Evolutionary conservation across 2,113 vertebrate genomes (phyloP), one percentile per base, ranked within the genome.

Genomic region (Aspidoscelis tigris): DNA sequence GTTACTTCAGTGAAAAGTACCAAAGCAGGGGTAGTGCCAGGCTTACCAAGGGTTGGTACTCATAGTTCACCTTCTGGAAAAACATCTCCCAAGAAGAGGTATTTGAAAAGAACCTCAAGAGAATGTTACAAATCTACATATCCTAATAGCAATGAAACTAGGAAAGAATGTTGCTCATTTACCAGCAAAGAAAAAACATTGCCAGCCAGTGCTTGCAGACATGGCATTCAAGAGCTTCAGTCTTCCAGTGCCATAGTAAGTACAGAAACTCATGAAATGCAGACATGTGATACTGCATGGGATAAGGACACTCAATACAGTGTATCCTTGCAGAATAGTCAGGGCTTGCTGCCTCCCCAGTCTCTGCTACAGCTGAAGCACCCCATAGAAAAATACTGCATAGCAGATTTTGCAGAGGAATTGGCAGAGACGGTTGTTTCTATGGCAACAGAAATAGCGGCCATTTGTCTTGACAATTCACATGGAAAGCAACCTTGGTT

Each of bases 401-500:
- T 99, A 85, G 94, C 96, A 69, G 98, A 98, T 89, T 99, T 98
- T 84, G 98, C 98, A 2, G 98, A 99, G 89, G 98, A 99, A 92
- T 91, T 99, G 92, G 97, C 98, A 65, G 95, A 98, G 82, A 99
- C 98, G 0, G 98, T 99, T 61, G 98, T 99, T 82, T 99, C 98
- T 84, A 99, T 99, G 98, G 98, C 98, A 90, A 99, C 98, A 26
- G 98, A 99, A 94, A 96, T 99, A 82, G 98, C 98, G 88, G 98
- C 98, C 33, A 98, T 99, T 92, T 99, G 98, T 91, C 95, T 99
- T 78, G 98, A 99, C 91, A 99, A 99, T 92, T 98, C 98, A 10
- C 97, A 95, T 69, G 98, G 98, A 81, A 99, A 98, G 89, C 98
- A 99, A 86, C 98, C 98, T 2, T 99, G 98, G 98, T 99, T 99